Evolutionary conservation across 2,113 vertebrate species (phyloP), one percentile per base, ranked within the genome.

Genomic region (Cinclus cinclus): DNA sequence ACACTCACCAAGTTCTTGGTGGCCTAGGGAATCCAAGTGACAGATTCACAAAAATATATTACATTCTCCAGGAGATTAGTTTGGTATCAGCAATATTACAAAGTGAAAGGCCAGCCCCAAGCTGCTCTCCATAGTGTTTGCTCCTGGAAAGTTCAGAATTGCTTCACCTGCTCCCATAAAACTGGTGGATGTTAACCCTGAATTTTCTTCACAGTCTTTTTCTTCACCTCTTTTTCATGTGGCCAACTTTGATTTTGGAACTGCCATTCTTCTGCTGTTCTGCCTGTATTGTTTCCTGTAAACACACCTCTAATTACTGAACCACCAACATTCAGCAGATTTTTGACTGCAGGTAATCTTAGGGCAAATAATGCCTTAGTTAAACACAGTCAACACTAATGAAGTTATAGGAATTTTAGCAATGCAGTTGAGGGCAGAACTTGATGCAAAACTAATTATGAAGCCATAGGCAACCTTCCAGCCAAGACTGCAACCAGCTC

Each of bases 221-320:
- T 37, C 35, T 37, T 37, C 35, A 37, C 47, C 42, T n/a, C 20
- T 56, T 62, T 76, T 87, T 74, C 60, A 62, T 67, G 82, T 31
- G 60, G 70, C 22, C n/a, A 28, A 35, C 50, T 84, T 85, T 65
- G 46, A 25, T 63, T 70, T 75, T 60, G 60, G 37, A 81, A 33
- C 37, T 70, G 47, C 19, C 41, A 24, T 16, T 78, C 58, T 60
- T 49, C 82, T 90, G 65, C 80, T 0, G 0, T 81, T 77, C 84
- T 83, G 81, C 82, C 85, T 62, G 13, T 58, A 49, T 11, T 89
- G 60, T 92, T 93, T 96, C 82, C 85, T 82, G 84, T 87, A 87
- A 87, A 94, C 78, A 82, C 63, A 55, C 5, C 47, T 74, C 59
- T 80, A 82, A 84, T 92, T 94, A 82, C 70, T 44, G 27, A 92